These are phyloP conservation scores for Rhinatrema bivittatum DNA, from an alignment of 2,797 vertebrate species.

Conservation along the genomic window DNA sequence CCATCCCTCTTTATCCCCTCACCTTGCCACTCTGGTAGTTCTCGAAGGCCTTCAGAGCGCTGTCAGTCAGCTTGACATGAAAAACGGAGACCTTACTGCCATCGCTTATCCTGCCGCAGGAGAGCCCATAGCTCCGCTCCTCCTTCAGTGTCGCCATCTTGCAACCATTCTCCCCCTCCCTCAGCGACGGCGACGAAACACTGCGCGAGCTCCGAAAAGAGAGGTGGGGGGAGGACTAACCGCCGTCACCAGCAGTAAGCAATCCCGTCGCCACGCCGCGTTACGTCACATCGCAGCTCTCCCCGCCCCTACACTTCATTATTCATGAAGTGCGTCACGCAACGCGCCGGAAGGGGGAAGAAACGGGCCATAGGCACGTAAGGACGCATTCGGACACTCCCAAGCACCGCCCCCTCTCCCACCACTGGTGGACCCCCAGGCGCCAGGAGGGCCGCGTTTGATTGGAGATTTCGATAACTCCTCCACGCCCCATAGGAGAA, in stretches of 20 bases:
- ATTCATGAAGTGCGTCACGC: no score
- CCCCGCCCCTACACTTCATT: no score
- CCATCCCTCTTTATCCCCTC: no score
- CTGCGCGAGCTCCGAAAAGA: constrained; percentile 41
- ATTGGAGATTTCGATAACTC: neutral
- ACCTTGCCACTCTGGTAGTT: constrained; percentile 84
- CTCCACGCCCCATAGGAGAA: neutral
- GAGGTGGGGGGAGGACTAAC: accelerated
- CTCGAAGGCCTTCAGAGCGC: constrained; percentile 83
- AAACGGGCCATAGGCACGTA: no score
- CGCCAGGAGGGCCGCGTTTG: no score
- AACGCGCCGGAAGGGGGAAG: no score
- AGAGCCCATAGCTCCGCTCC: constrained; percentile 91
- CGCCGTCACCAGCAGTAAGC: no score
- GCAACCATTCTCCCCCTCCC: constrained; percentile 64
- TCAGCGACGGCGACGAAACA: constrained; percentile 35
- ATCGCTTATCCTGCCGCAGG: constrained; percentile 88
- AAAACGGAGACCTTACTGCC: constrained; percentile 87
- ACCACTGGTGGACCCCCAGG: no score
- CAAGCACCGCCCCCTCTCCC: no score
- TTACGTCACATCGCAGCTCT: no score
- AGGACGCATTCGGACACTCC: no score
- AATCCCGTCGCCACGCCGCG: no score
- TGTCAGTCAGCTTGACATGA: constrained; percentile 96
- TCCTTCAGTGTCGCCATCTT: constrained; percentile 99